phyloP scores from a whole-genome alignment of 2,888 invertebrate genomes.

The Apodemia duryi region DNA sequence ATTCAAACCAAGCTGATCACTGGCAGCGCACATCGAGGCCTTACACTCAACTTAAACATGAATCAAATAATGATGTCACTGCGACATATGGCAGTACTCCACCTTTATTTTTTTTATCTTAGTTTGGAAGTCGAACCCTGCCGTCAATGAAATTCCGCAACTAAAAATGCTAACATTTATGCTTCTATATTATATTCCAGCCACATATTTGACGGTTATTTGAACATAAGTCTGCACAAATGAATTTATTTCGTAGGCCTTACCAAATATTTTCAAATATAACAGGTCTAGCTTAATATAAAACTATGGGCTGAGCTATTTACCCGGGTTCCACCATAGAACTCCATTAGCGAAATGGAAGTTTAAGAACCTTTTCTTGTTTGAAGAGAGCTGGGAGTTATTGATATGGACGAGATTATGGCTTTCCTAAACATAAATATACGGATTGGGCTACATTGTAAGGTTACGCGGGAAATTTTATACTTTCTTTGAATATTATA shows the following conservation, averaged over 20 bases:
- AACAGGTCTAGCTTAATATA: conserved; percentile 4
- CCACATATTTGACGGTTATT: background rate
- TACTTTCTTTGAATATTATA: background rate
- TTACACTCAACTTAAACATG: too few species aligned
- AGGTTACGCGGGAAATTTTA: background rate
- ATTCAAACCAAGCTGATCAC: too few species aligned
- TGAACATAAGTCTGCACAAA: background rate
- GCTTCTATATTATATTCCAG: too few species aligned
- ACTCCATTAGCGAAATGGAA: conserved; percentile 20
- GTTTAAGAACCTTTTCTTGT: conserved; percentile 14
- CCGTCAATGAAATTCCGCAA: too few species aligned
- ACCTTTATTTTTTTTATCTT: too few species aligned
- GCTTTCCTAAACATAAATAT: conserved; percentile 6
- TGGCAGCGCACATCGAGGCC: too few species aligned
- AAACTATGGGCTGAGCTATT: conserved; percentile 6
- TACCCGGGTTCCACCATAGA: conserved; percentile 11
- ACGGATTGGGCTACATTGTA: conserved; percentile 11
- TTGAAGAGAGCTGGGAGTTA: conserved; percentile 9
- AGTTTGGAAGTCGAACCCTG: too few species aligned
- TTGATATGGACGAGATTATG: conserved; percentile 12
- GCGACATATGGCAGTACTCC: too few species aligned
- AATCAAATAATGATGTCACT: too few species aligned
- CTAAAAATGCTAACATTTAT: too few species aligned
- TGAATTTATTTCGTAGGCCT: conserved; percentile 8
- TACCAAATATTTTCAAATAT: conserved; percentile 11